Conservation (phyloP, 2,797 vertebrate genomes). For the Schizopygopsis malacanthus region DNA sequence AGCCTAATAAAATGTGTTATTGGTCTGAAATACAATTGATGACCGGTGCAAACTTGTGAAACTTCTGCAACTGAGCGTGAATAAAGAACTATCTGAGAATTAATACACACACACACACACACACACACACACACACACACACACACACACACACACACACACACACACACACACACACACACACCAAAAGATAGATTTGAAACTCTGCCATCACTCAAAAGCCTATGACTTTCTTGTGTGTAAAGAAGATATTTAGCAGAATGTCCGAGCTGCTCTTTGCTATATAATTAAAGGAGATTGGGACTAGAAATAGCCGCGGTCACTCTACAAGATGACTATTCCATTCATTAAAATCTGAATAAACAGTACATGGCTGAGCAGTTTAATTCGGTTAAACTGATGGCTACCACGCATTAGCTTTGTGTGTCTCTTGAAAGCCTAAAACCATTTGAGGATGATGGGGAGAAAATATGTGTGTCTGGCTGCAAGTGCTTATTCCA, state of each 20-base stretch:
- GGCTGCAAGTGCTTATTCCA: slow-evolving; percentile 57
- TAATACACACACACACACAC: not conserved
- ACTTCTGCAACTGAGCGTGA: slow-evolving; percentile 3
- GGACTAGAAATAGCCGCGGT: not conserved
- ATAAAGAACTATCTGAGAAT: slow-evolving; percentile 9
- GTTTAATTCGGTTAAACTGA: slow-evolving; percentile 61
- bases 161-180: not conserved
- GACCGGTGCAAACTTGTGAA: not conserved
- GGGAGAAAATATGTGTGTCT: slow-evolving; percentile 51
- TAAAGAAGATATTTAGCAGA: not conserved
- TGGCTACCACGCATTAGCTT: slow-evolving; percentile 45
- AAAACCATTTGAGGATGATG: slow-evolving; percentile 56
- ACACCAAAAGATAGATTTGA: not conserved
- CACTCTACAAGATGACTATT: not conserved
- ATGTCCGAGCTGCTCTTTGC: not conserved
- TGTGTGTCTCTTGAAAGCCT: slow-evolving; percentile 55
- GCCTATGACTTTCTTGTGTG: not conserved
- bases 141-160: no score
- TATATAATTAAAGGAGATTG: not conserved
- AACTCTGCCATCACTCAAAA: not conserved
- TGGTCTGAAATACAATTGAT: slow-evolving; percentile 32
- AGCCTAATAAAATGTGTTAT: slow-evolving; percentile 43
- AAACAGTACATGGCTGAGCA: not conserved
- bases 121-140: not conserved
- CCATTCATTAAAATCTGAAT: not conserved